phyloP scores from a whole-genome alignment of 2,113 vertebrate species.

The Muntiacus muntjak region DNA sequence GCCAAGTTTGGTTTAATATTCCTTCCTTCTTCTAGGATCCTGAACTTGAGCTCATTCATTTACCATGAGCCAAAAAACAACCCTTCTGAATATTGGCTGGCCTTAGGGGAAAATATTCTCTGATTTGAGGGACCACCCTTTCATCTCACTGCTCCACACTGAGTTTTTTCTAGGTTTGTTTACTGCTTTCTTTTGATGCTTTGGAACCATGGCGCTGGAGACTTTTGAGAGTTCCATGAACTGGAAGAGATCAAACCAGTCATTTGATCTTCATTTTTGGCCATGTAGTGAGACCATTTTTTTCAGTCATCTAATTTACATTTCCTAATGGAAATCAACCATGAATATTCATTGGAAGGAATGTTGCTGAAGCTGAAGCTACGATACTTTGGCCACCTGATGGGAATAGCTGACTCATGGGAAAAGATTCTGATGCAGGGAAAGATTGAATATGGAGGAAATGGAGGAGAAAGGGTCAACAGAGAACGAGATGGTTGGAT shows the following conservation, averaged over 20 bases:
- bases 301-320: neutral
- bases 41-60: neutral
- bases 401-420: neutral
- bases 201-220: neutral
- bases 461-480: neutral
- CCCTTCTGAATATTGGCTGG: neutral
- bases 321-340: neutral
- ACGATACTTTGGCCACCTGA: neutral
- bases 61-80: neutral
- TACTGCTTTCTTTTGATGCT: neutral
- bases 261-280: neutral
- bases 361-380: neutral
- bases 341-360: neutral
- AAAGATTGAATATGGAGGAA: neutral
- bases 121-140: neutral
- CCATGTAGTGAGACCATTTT: neutral
- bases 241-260: neutral
- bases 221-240: neutral
- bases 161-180: neutral
- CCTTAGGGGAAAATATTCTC: neutral
- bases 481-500: neutral
- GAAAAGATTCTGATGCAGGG: neutral
- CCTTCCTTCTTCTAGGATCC: neutral
- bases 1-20: neutral
- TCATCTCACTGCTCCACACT: neutral